These are phyloP conservation scores for Zeuzera pyrina DNA, from an alignment of 2,888 invertebrate genomes.

Conservation along the genomic window DNA sequence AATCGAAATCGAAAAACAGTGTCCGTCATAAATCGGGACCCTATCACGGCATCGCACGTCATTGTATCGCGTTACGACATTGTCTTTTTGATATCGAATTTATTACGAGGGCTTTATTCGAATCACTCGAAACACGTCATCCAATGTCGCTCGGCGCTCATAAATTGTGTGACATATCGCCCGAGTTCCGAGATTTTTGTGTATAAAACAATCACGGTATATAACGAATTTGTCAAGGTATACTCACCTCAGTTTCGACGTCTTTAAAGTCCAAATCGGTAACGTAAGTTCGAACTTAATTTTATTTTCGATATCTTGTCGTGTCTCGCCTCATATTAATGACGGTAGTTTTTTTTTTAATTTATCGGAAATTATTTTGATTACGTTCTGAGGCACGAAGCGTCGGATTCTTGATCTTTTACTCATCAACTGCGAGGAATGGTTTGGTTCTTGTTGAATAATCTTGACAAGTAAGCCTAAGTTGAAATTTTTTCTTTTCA, in stretches of 20 bases:
- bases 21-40: conserved; percentile 50
- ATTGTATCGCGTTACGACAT: conserved; percentile 61
- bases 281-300: no score
- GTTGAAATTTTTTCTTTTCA: no score
- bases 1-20: no score
- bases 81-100: conserved; percentile 62
- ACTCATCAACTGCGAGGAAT: conserved; percentile 18
- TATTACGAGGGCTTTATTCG: conserved; percentile 33
- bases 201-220: neutral
- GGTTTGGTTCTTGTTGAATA: conserved; percentile 1
- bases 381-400: neutral
- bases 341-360: conserved; percentile 46
- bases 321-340: conserved; percentile 53
- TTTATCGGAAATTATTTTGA: conserved; percentile 47
- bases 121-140: conserved; percentile 56
- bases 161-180: conserved; percentile 66
- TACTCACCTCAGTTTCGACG: no score
- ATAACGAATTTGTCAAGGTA: conserved; percentile 16
- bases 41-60: conserved; percentile 53
- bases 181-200: conserved; percentile 46
- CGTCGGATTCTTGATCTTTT: conserved; percentile 5
- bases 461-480: no score
- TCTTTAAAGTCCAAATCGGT: no score
- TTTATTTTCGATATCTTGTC: conserved; percentile 38
- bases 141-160: conserved; percentile 44